phyloP scores from a whole-genome alignment of 2,113 vertebrate species.

The Corvus cornix region DNA sequence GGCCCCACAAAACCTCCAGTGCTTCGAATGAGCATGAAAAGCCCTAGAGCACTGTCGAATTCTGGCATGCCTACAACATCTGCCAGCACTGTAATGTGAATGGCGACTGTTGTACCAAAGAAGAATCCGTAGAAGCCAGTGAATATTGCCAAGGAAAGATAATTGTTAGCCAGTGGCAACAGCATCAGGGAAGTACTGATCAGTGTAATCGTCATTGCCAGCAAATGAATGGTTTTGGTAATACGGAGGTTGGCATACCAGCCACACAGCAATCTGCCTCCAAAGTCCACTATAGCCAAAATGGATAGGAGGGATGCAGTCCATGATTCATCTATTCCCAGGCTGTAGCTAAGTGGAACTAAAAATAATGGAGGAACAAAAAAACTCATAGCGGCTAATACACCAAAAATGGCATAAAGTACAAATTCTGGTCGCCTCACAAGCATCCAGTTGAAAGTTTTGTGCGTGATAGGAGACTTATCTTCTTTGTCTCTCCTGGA shows the following conservation, averaged over 20 bases:
- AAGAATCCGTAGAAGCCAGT: conserved; percentile 75
- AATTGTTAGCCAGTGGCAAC: conserved; percentile 69
- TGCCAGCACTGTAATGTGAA: conserved; percentile 76
- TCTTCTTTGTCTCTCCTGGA: neutral
- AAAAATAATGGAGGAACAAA: conserved; percentile 77
- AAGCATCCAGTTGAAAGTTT: conserved; percentile 46
- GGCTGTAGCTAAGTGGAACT: conserved; percentile 71
- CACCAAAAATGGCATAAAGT: conserved; percentile 75
- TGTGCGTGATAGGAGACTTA: neutral
- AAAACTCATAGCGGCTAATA: conserved; percentile 74
- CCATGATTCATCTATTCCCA: conserved; percentile 72
- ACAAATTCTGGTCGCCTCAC: conserved; percentile 39
- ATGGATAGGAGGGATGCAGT: conserved; percentile 72
- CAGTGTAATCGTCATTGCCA: conserved; percentile 64
- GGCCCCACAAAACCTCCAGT: conserved; percentile 74
- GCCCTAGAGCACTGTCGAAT: conserved; percentile 75
- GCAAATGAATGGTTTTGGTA: conserved; percentile 74
- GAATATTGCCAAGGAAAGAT: conserved; percentile 67
- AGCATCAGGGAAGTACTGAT: conserved; percentile 73
- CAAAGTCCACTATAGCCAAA: conserved; percentile 72
- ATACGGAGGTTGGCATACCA: conserved; percentile 74
- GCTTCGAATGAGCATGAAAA: conserved; percentile 79
- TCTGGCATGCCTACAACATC: conserved; percentile 75
- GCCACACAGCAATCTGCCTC: conserved; percentile 72
- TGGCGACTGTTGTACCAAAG: conserved; percentile 73